Base-by-base conservation (phyloP, 2,797 vertebrate genomes). In the Pampus argenteus region DNA sequence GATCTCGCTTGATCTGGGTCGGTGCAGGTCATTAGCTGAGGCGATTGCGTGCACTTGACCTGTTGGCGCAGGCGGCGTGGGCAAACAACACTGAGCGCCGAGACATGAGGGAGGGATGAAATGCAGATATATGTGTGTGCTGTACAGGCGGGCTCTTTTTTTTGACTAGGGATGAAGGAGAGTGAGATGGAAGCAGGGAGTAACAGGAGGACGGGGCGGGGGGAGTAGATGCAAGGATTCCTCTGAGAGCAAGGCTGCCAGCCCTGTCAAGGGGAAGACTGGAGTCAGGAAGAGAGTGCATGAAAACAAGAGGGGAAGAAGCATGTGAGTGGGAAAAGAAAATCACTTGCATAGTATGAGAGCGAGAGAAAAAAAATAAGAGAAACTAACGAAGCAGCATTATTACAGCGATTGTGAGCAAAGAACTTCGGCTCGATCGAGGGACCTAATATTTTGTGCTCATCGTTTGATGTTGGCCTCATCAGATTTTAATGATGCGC, bases 41-140 rank as follows among this genome's bases (percentile, higher is more conserved):
- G 83, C 78, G 81, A 90, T 84, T 86, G 82, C 80, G 64, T 84
- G 83, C 87, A 86, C 88, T 93, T 92, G 90, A 93, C 89, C 88
- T 83, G 75, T 67, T 81, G 74, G 79, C 20, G 66, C 34, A 4
- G 83, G 80, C 9, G 49, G 86, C 56, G 80, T 89, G 71, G 82
- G 86, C 70, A 78, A 48, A 51, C 56, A 69, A 50, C 66, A 29
- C 78, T 74, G 50, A 52, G 56, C 34, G 10, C 65, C 74, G 69
- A 82, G 70, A 82, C 54, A 34, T 26, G 55, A 66, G 48, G 68
- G 45, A 73, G 36, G 61, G 54, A 62, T 31, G 56, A 66, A 83
- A 50, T 71, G 59, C 26, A 49, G 55, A 69, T 26, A 45, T 45
- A 26, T 50, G 50, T 63, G 28, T 55, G 42, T 10, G 6, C 20